Conservation (phyloP, 2,113 vertebrate species). For the Equus quagga region DNA sequence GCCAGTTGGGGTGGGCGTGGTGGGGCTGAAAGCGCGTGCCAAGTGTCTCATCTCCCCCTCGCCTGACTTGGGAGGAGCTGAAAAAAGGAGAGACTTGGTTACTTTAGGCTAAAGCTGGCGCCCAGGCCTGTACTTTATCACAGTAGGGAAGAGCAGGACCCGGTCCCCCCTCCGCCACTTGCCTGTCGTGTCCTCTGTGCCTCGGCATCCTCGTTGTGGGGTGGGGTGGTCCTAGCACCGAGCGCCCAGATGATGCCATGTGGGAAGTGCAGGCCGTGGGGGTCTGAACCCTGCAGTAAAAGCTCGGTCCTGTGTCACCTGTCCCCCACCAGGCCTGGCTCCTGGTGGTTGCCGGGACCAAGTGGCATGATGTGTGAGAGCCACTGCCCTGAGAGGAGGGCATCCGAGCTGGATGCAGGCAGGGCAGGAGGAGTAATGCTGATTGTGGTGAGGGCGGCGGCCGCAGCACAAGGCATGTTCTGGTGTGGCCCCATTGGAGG, state of each 20-base stretch:
- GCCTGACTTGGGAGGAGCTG: not conserved
- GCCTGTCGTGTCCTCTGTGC: not conserved
- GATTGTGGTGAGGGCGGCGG: not conserved
- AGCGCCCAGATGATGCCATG: rapidly evolving
- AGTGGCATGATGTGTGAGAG: not conserved
- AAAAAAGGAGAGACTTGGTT: not conserved
- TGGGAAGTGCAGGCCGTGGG: rapidly evolving
- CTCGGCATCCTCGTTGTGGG: not conserved
- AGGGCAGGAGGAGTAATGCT: no score
- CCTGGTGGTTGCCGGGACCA: rapidly evolving
- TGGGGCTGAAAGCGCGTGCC: no score
- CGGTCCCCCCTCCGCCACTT: rapidly evolving
- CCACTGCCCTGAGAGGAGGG: rapidly evolving
- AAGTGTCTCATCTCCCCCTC: rapidly evolving
- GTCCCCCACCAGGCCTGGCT: not conserved
- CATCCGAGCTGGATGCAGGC: rapidly evolving
- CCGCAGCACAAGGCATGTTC: not conserved
- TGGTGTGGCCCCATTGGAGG: not conserved
- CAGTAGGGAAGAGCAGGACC: not conserved
- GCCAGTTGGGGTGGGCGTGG: rapidly evolving
- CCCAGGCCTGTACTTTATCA: rapidly evolving
- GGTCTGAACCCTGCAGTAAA: rapidly evolving
- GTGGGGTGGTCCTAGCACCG: not conserved
- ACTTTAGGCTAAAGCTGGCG: no score
- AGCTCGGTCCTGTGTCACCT: not conserved